These are phyloP conservation scores for Kryptopterus vitreolus DNA, from an alignment of 2,797 vertebrate genomes.

Conservation along the genomic window DNA sequence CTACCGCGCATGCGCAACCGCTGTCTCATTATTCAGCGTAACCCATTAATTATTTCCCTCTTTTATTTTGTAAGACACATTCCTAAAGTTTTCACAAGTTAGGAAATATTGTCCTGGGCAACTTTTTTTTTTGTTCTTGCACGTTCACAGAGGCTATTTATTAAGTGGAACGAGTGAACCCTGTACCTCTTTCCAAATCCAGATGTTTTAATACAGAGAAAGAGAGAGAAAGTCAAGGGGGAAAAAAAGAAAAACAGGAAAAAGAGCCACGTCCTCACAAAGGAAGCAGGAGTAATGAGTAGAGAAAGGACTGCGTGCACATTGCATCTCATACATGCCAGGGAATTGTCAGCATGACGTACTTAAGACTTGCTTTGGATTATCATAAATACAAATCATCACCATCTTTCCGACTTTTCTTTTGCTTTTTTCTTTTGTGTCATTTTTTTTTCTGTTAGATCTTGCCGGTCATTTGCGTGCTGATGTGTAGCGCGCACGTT, in stretches of 20 bases:
- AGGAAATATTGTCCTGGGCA: not conserved
- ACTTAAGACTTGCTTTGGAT: not conserved
- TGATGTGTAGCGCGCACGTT: slow-evolving; percentile 6
- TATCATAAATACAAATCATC: slow-evolving; percentile 1
- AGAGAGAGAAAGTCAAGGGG: not conserved
- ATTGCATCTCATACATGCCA: slow-evolving; percentile 9
- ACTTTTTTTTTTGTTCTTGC: not conserved
- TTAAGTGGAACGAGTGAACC: not conserved
- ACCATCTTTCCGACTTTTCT: not conserved
- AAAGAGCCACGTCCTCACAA: slow-evolving; percentile 54
- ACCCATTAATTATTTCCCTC: not conserved
- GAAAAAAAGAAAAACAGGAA: not conserved
- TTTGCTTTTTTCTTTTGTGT: not conserved
- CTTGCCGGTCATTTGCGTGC: not conserved
- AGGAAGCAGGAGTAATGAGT: slow-evolving; percentile 18
- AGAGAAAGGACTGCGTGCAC: slow-evolving; percentile 16
- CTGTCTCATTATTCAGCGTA: not conserved
- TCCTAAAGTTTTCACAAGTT: not conserved
- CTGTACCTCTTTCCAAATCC: slow-evolving; percentile 17
- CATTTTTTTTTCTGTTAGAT: not conserved
- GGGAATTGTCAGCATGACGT: not conserved
- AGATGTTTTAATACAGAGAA: slow-evolving; percentile 38
- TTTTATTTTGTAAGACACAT: not conserved
- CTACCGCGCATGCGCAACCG: slow-evolving; percentile 8
- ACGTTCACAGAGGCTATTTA: not conserved